Conservation (phyloP, 2,888 invertebrate genomes). For the Hedya salicella region DNA sequence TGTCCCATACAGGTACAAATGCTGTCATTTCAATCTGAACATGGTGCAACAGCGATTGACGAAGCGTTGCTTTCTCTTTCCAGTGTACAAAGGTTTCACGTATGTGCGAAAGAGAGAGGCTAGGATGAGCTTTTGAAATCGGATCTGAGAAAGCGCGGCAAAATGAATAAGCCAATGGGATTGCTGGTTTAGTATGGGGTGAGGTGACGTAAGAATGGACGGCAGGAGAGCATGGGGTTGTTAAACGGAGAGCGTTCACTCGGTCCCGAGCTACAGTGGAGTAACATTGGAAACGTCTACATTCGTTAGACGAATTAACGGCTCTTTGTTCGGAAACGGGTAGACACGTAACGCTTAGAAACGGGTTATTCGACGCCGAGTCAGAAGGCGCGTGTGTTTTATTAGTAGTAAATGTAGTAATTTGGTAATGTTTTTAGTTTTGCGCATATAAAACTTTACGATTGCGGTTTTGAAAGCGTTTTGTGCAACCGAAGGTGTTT, state of each 20-base stretch:
- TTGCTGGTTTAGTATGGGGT: conserved; percentile 72
- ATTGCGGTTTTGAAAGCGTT: conserved; percentile 77
- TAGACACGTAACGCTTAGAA: conserved; percentile 70
- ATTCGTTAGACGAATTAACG: conserved; percentile 68
- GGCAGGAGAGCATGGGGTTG: conserved; percentile 76
- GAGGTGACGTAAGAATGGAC: conserved; percentile 80
- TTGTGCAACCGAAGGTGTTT: conserved; percentile 81
- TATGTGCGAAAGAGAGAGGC: conserved; percentile 63
- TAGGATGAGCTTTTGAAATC: conserved; percentile 60
- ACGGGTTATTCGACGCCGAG: conserved; percentile 65
- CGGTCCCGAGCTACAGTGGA: conserved; percentile 71
- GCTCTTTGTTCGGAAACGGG: conserved; percentile 74
- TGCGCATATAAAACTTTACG: conserved; percentile 71
- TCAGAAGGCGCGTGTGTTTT: conserved; percentile 77
- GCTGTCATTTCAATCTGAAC: conserved; percentile 63
- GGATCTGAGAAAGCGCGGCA: conserved; percentile 79
- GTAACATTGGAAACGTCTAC: conserved; percentile 64
- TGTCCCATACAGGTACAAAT: conserved; percentile 50
- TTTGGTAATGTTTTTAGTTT: conserved; percentile 72
- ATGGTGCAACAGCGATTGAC: conserved; percentile 65
- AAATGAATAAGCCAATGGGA: conserved; percentile 73
- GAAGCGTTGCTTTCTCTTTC: conserved; percentile 66
- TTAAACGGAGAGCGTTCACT: conserved; percentile 80
- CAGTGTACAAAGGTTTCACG: conserved; percentile 51
- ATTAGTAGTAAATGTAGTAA: conserved; percentile 63